Base-by-base conservation (phyloP, 2,888 invertebrate genomes). In the Leuctra nigra region DNA sequence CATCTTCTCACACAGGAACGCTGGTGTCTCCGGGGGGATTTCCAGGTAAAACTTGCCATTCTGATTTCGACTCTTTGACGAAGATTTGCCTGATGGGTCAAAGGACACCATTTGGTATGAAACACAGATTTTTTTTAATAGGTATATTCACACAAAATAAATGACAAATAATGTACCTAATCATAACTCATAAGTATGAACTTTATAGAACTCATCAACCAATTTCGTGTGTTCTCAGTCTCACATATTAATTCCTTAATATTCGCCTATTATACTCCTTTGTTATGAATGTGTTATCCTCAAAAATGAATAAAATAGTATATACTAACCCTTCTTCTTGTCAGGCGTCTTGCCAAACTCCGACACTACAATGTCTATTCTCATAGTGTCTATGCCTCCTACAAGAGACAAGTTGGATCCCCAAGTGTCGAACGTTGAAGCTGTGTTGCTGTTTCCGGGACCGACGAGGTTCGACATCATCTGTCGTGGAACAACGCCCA, bases 331-430 rank as follows among this genome's bases (percentile, higher is more conserved):
- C 53, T 59, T 77, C 64, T 77, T 83, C 64, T 80, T 82, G 35
- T 75, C 76, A 24, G 80, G 79, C n/a, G 79, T 76, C 70, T 81
- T 80, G 23, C 83, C 83, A 67, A 82, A 81, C 70, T 95, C 94
- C 65, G 94, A 91, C 63, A 96, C 95, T 4, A 95, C 92, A 70
- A 97, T 96, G 72, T 96, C 92, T 58, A 96, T 90, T 62, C 91
- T 82, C 76, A 96, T 84, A 4, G 86, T 82, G 66, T 94, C 93
- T 74, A 96, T 85, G 67, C 86, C 85, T 4, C 90, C 90, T 61
- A 87, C 83, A 48, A 91, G 75, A 3, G 90, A 88, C 62, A 91
- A 76, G 73, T 90, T 91, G 24, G 90, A 93, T 39, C 91, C 95
- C 67, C 92, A 83, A 59, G 92, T 91, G 70, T 92, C 93, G 68